Evolutionary conservation across 2,888 invertebrate genomes (phyloP).

Genomic region (Drosophila mettleri): DNA sequence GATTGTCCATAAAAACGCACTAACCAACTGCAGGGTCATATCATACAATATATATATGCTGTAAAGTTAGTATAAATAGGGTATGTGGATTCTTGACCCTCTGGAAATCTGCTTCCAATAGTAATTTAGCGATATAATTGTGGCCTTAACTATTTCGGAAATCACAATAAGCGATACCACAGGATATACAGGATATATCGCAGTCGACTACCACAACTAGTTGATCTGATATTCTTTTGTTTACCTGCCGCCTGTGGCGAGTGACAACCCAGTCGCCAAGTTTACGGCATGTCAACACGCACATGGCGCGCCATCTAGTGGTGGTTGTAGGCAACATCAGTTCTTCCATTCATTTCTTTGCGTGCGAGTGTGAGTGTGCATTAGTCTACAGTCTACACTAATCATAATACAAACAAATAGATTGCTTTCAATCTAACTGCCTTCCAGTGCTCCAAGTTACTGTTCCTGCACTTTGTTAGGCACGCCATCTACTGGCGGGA

Average conservation of each 20-base stretch:
- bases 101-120: not conserved
- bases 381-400: conserved; percentile 41
- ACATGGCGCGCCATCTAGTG: conserved; percentile 53
- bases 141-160: not conserved
- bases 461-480: not conserved
- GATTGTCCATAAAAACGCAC: conserved; percentile 42
- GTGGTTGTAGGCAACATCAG: conserved; percentile 28
- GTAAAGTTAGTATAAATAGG: not conserved
- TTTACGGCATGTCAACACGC: conserved; percentile 56
- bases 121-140: not conserved
- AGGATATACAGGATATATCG: not conserved
- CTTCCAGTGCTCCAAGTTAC: not conserved
- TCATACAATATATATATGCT: not conserved
- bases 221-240: not conserved
- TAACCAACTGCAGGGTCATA: not conserved
- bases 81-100: not conserved
- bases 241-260: conserved; percentile 9
- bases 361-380: not conserved
- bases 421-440: conserved; percentile 22
- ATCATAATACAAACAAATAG: conserved; percentile 46
- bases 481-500: conserved; percentile 57
- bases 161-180: not conserved
- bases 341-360: conserved; percentile 16
- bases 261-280: conserved; percentile 7
- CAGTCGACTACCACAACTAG: not conserved